Evolutionary conservation across 2,888 invertebrate species (phyloP).

Genomic region (Mylabris sibirica): DNA sequence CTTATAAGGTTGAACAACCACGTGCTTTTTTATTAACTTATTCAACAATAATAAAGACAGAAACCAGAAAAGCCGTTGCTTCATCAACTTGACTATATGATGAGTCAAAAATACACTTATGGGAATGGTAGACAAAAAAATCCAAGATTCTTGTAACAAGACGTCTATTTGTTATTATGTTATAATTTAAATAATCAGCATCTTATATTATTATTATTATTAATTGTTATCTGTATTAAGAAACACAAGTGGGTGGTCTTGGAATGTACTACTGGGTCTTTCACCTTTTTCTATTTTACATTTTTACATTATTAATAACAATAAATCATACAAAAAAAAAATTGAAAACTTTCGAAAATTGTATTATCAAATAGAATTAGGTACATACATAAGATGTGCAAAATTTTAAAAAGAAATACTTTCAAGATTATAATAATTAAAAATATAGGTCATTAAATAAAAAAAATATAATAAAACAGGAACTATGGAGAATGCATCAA

Average conservation of each 20-base stretch:
- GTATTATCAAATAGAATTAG: no score
- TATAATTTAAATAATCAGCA: background rate
- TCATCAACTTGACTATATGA: background rate
- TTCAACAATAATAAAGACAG: background rate
- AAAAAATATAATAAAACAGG: background rate
- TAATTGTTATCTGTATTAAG: background rate
- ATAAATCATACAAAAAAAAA: background rate
- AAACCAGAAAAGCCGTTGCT: background rate
- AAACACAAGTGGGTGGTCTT: background rate
- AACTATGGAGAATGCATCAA: conserved; percentile 7
- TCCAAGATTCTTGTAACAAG: background rate
- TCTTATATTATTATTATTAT: background rate
- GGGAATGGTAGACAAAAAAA: background rate
- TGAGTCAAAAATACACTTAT: no score
- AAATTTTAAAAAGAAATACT: background rate
- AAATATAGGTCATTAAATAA: background rate
- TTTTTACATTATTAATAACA: background rate
- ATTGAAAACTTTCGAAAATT: background rate
- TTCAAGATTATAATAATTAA: background rate
- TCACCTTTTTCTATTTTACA: background rate
- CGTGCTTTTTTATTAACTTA: conserved; percentile 16
- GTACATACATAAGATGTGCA: background rate
- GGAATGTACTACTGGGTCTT: background rate
- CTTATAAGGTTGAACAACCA: conserved; percentile 27
- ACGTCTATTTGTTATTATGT: background rate